Evolutionary conservation across 2,797 vertebrate species (phyloP).

Genomic region (Melanotaenia parkinsoni): DNA sequence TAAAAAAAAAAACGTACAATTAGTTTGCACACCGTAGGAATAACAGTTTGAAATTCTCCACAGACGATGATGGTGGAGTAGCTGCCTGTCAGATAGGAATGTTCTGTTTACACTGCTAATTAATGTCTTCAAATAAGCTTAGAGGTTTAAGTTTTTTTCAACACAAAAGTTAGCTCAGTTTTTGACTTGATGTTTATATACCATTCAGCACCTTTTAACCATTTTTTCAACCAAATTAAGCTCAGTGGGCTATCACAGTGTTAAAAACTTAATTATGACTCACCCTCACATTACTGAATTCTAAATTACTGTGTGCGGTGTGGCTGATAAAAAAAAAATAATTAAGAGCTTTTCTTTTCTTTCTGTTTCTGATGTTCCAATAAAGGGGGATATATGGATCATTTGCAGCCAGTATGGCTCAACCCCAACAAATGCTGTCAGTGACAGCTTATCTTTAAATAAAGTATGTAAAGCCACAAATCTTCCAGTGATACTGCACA

Average conservation of each 20-base stretch:
- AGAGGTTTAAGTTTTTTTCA: background rate
- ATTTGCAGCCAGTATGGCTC: background rate
- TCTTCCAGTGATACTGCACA: slow-evolving; percentile 1
- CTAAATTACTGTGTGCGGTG: slow-evolving; percentile 14
- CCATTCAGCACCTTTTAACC: no score
- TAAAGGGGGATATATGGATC: no score
- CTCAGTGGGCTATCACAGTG: background rate
- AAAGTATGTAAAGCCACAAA: slow-evolving; percentile 18
- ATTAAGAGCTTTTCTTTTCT: slow-evolving; percentile 1
- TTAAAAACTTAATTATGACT: slow-evolving; percentile 22
- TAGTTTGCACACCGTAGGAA: background rate
- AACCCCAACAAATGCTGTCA: slow-evolving; percentile 11
- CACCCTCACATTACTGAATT: background rate
- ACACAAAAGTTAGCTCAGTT: no score
- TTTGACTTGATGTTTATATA: no score
- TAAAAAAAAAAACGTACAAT: background rate
- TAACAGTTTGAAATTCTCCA: background rate
- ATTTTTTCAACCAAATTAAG: background rate
- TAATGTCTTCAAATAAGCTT: background rate
- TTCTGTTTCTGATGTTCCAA: slow-evolving; percentile 2
- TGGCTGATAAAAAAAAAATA: background rate
- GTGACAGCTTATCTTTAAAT: slow-evolving; percentile 15
- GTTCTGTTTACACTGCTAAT: background rate
- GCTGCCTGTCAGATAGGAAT: background rate
- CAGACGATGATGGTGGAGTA: background rate